Conservation (phyloP, 1,140 invertebrate genomes). For the Tribolium madens region DNA sequence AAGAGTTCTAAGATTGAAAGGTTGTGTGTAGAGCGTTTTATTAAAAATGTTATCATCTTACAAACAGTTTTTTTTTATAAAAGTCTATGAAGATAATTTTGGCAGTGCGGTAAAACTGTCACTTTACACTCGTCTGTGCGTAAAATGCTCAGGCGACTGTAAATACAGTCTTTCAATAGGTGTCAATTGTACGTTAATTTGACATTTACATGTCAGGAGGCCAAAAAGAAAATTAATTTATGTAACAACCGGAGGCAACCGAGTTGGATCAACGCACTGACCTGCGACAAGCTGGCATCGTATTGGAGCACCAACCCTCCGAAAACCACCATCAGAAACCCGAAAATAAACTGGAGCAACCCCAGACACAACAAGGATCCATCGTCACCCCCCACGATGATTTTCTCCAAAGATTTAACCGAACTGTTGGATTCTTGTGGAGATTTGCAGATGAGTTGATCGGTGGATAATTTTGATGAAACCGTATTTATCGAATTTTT, state of each 20-base stretch:
- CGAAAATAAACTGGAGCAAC: constrained; percentile 69
- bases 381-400: constrained; percentile 46
- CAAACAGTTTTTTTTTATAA: too few relatives aligned
- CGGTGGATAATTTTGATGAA: constrained; percentile 67
- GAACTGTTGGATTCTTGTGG: constrained; percentile 65
- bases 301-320: constrained; percentile 71
- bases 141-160: too few relatives aligned
- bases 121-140: too few relatives aligned
- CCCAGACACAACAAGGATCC: constrained; percentile 68
- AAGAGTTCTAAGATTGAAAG: too few relatives aligned
- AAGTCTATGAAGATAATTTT: too few relatives aligned
- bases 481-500: constrained; percentile 58
- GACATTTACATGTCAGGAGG: too few relatives aligned
- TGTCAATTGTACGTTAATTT: too few relatives aligned
- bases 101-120: too few relatives aligned
- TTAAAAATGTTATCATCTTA: too few relatives aligned
- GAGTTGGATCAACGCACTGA: constrained; percentile 48
- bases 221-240: not conserved
- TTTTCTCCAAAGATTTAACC: constrained; percentile 56
- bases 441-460: constrained; percentile 70
- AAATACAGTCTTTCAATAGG: too few relatives aligned
- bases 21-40: too few relatives aligned
- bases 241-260: not conserved
- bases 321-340: constrained; percentile 70
- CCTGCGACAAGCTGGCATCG: constrained; percentile 70